Conservation (phyloP, 2,797 vertebrate species). For the Triplophysa yarkandensis region DNA sequence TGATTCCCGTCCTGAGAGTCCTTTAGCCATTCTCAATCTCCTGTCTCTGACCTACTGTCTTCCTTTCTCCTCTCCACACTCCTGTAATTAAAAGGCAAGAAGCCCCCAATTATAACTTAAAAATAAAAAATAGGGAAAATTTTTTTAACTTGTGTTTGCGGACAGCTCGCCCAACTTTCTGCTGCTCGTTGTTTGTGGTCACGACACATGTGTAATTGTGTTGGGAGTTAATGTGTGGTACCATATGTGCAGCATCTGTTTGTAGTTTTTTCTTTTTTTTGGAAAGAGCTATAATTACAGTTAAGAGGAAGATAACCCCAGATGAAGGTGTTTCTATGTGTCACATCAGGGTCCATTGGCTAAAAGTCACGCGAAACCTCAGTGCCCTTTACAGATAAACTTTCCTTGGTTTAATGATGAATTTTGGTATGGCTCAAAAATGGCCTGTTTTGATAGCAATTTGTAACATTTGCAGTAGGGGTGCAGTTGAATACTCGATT, state of each 20-base stretch:
- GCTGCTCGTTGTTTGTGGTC: constrained; percentile 1
- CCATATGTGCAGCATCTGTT: constrained; percentile 47
- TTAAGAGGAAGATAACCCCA: constrained; percentile 47
- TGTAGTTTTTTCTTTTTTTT: constrained; percentile 38
- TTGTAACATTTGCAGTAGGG: neutral
- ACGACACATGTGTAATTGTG: neutral
- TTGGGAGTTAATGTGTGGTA: neutral
- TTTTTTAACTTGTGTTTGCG: neutral
- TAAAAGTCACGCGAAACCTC: constrained; percentile 29
- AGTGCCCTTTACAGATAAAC: neutral
- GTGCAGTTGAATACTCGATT: neutral
- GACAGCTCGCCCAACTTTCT: neutral
- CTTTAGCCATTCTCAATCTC: too few species aligned
- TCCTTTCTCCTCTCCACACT: too few species aligned
- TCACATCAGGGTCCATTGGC: constrained; percentile 10
- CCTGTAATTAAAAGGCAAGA: too few species aligned
- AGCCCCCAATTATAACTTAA: too few species aligned
- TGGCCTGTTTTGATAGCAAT: neutral
- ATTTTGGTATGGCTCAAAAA: neutral
- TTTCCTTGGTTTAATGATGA: constrained; percentile 9
- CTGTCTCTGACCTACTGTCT: too few species aligned
- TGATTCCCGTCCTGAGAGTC: too few species aligned
- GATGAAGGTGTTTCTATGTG: constrained; percentile 33
- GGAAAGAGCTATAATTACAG: constrained; percentile 58
- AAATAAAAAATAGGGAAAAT: constrained; percentile 11